These are phyloP conservation scores for Maconellicoccus hirsutus DNA, from an alignment of 1,140 invertebrate species.

Conservation along the genomic window DNA sequence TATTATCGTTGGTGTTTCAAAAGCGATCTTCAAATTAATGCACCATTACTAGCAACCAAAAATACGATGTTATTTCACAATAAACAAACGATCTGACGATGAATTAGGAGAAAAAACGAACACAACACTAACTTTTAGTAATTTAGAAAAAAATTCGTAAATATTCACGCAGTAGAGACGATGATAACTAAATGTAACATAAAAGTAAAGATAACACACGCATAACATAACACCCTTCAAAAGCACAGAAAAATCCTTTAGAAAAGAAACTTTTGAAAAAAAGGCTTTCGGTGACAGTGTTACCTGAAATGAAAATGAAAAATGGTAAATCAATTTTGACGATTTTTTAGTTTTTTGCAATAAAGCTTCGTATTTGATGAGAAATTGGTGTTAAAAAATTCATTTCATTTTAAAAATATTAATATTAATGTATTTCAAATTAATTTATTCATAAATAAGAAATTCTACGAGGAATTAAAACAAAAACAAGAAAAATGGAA, in stretches of 20 bases:
- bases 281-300: neutral
- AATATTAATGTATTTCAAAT: too few relatives aligned
- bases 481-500: too few relatives aligned
- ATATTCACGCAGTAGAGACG: neutral
- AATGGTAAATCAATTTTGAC: too few relatives aligned
- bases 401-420: too few relatives aligned
- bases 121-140: neutral
- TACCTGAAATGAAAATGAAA: neutral
- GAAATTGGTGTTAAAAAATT: too few relatives aligned
- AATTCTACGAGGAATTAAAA: too few relatives aligned
- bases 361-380: too few relatives aligned
- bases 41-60: neutral
- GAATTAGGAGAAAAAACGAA: neutral
- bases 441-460: too few relatives aligned
- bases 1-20: neutral
- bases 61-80: neutral
- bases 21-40: neutral
- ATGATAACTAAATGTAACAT: constrained; percentile 4
- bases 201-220: constrained; percentile 8
- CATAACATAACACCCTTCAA: constrained; percentile 3
- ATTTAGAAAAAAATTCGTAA: neutral
- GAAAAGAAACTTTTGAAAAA: neutral
- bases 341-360: too few relatives aligned
- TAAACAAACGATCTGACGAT: neutral
- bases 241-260: neutral